A percentile compares a stretch with the other conserved stretches of the same genome.
These are phyloP conservation scores for Ramazzottius varieornatus DNA, from an alignment of 2,888 invertebrate species.

Conservation along the genomic window DNA sequence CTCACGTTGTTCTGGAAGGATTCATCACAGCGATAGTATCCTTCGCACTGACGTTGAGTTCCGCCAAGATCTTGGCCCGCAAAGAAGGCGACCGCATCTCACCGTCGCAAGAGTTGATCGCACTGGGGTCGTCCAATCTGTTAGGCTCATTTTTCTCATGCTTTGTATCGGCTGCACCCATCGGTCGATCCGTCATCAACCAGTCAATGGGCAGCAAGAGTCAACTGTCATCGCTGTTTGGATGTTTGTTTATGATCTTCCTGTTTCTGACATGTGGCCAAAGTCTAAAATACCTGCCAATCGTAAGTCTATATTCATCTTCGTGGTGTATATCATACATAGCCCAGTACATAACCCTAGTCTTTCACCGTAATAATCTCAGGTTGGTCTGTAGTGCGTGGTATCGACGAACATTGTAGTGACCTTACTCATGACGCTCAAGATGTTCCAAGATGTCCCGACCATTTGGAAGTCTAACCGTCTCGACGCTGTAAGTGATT, in stretches of 20 bases:
- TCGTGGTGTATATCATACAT: too few species aligned
- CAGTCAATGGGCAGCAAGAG: conserved; percentile 4
- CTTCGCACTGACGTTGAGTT: background rate
- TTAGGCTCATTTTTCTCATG: background rate
- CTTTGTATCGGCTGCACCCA: background rate
- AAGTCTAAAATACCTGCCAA: background rate
- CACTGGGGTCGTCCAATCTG: background rate
- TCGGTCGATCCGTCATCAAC: background rate
- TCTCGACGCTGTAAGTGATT: background rate
- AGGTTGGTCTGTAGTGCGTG: background rate
- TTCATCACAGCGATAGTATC: background rate
- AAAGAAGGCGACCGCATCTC: background rate
- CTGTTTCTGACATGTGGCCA: background rate
- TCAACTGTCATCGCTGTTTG: background rate
- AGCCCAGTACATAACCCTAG: too few species aligned
- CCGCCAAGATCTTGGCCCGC: background rate
- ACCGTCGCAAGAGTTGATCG: background rate
- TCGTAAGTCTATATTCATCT: too few species aligned
- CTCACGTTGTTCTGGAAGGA: background rate
- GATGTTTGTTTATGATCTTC: background rate
- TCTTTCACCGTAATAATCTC: too few species aligned
- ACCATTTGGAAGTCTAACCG: background rate
- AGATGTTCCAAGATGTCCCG: background rate
- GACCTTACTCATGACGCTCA: background rate
- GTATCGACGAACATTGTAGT: background rate